phyloP scores from a whole-genome alignment of 2,888 invertebrate genomes.

The Sphaerophoria taeniata region DNA sequence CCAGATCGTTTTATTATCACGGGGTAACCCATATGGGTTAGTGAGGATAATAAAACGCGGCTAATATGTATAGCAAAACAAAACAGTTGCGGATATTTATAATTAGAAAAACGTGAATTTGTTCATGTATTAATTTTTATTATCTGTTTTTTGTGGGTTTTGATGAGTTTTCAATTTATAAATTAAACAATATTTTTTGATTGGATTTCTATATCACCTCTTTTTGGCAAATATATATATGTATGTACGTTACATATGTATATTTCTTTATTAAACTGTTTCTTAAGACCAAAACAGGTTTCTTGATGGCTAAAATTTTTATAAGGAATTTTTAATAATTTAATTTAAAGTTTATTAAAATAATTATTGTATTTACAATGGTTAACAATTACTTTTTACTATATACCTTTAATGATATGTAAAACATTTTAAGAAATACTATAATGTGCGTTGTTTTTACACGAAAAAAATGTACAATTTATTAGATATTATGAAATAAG shows the following conservation, averaged over 20 bases:
- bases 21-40: too few species aligned
- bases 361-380: conserved; percentile 69
- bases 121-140: too few species aligned
- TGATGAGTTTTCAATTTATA: too few species aligned
- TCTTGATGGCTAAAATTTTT: too few species aligned
- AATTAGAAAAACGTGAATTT: too few species aligned
- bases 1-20: too few species aligned
- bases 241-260: background rate
- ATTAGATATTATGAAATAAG: conserved; percentile 37
- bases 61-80: too few species aligned
- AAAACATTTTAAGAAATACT: conserved; percentile 60
- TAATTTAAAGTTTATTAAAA: conserved; percentile 51
- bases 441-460: conserved; percentile 75
- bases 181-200: conserved; percentile 2
- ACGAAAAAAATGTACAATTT: conserved; percentile 49
- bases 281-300: too few species aligned
- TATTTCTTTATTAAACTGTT: too few species aligned
- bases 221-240: conserved; percentile 65
- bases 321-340: conserved; percentile 4
- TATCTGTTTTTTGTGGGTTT: too few species aligned
- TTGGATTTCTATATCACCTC: conserved; percentile 70
- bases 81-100: too few species aligned
- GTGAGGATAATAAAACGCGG: too few species aligned
- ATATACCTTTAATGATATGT: conserved; percentile 75
- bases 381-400: conserved; percentile 66